Base-by-base conservation (phyloP, 1,140 invertebrate genomes). In the Drosophila kepulauana region DNA sequence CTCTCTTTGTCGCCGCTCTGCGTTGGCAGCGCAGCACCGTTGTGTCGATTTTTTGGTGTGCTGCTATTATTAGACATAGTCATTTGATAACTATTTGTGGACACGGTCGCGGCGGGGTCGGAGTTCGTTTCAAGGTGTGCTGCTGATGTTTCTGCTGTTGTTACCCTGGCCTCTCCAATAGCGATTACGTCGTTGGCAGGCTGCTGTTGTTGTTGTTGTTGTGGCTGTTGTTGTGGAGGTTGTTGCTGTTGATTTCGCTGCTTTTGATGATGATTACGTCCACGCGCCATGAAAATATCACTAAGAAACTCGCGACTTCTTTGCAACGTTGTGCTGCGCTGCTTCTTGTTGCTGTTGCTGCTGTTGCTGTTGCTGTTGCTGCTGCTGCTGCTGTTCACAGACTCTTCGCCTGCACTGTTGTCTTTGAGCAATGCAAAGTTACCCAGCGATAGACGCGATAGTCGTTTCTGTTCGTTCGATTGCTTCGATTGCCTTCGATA, bases 21-120 rank as follows among this genome's bases (percentile, higher is more conserved):
- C 63, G 20, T 30, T 62, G 20, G 20, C 68, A 65, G n/a, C 35
- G 57, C 73, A 66, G 65, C 74, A 16, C 35, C 67, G 45, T 33
- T 73, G 48, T 74, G 61, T 68, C 72, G 72, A 61, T 82, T 80
- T 74, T 79, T 25, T 25, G 20, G 62, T 25, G 57, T 11, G 79
- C 84, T 92, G 79, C 84, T 92, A 91, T 90, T 90, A 88, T 91
- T 91, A 91, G 90, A 86, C 90, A 82, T 82, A 78, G 90, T 88
- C 87, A 91, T 91, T 91, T 92, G 90, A 91, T 91, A 91, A 92
- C 82, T 91, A 88, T 87, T 91, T 77, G 87, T 76, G 69, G 90
- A 82, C 58, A 68, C 82, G 52, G 57, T 57, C 46, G 85, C 78
- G 86, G 91, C 81, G 90, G 91, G 91, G 91, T 92, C 91, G 91